Percentiles rank a stretch among this genome's conserved stretches.
phyloP scores from a whole-genome alignment of 2,888 invertebrate species.

The Hartigia nigra region DNA sequence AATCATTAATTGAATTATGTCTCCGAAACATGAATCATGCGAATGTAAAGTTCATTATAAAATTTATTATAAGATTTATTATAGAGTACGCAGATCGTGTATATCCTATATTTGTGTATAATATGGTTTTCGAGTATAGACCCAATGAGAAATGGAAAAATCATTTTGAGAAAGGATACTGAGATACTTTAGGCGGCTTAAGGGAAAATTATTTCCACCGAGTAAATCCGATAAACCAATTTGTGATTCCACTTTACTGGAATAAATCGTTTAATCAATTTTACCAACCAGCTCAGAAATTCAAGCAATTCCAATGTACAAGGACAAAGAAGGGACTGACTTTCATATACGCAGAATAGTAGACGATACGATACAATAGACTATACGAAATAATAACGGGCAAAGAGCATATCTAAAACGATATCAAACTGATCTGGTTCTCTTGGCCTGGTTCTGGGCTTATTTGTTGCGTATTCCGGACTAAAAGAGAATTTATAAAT shows the following conservation, averaged over 20 bases:
- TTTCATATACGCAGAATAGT: not conserved
- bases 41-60: not conserved
- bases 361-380: too few relatives aligned
- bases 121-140: not conserved
- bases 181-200: not conserved
- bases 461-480: too few relatives aligned
- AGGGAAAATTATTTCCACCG: not conserved
- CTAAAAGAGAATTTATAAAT: too few relatives aligned
- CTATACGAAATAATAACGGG: too few relatives aligned
- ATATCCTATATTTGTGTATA: not conserved
- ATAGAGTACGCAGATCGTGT: too few relatives aligned
- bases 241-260: not conserved
- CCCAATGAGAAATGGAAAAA: not conserved
- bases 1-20: not conserved
- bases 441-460: too few relatives aligned
- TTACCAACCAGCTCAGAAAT: not conserved
- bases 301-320: not conserved
- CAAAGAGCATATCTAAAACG: too few relatives aligned
- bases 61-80: too few relatives aligned
- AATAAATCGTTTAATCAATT: not conserved
- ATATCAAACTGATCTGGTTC: not conserved
- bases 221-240: not conserved
- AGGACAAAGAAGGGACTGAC: not conserved
- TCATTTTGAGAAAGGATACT: not conserved
- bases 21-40: not conserved